Percentiles rank a stretch among this genome's conserved stretches.
These are phyloP conservation scores for Molanna angustata DNA, from an alignment of 2,888 invertebrate species.

Conservation along the genomic window DNA sequence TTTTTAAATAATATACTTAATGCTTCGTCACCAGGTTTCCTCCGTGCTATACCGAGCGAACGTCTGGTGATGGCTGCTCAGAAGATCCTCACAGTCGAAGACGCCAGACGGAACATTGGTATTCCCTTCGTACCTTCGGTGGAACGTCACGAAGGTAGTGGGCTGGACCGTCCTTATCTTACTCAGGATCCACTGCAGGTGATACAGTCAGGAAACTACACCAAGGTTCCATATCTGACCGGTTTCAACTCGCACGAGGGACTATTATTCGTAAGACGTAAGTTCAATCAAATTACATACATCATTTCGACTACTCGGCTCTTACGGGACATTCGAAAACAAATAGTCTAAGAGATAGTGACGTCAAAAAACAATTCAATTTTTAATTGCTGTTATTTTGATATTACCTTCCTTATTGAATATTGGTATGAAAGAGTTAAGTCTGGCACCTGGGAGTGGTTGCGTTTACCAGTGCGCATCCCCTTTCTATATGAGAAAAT, in stretches of 20 bases:
- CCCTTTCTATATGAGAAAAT: no score
- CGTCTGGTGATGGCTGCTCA: constrained; percentile 57
- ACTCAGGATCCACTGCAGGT: constrained; percentile 50
- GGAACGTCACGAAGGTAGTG: constrained; percentile 43
- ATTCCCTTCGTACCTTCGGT: constrained; percentile 59
- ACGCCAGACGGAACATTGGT: constrained; percentile 58
- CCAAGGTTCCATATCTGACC: constrained; percentile 60
- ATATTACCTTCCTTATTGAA: no score
- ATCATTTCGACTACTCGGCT: no score
- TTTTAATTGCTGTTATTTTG: no score
- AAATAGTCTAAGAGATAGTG: no score
- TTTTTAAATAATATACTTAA: no score
- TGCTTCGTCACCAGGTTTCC: constrained; percentile 55
- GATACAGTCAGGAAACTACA: constrained; percentile 45
- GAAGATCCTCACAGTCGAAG: constrained; percentile 50
- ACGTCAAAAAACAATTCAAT: no score
- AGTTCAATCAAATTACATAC: no score
- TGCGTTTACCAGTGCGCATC: no score
- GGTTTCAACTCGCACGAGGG: constrained; percentile 66
- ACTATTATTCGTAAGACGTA: constrained; percentile 60
- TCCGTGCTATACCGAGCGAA: constrained; percentile 59
- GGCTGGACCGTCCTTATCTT: constrained; percentile 48
- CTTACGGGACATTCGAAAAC: no score
- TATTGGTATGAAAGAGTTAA: no score
- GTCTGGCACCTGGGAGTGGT: no score